Conservation (phyloP, 2,888 invertebrate genomes). For the Kuschelorhynchus macadamiae region DNA sequence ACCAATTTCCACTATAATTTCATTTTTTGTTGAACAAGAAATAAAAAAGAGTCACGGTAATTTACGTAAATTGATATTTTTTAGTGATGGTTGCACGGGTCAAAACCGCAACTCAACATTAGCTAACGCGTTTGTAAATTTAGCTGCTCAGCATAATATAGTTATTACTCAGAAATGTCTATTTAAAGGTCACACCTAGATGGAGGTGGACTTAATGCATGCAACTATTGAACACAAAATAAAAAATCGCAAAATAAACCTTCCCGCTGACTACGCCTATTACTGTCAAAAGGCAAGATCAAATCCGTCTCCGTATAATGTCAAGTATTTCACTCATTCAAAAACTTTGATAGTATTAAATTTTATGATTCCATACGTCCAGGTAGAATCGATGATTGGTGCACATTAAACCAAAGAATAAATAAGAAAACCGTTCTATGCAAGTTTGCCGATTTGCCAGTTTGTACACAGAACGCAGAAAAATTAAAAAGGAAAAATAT, state of each 20-base stretch:
- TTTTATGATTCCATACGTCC: constrained; percentile 10
- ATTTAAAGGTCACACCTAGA: constrained; percentile 14
- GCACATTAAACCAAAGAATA: neutral
- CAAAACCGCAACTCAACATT: too few relatives aligned
- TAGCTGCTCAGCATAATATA: constrained; percentile 10
- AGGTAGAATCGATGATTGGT: constrained; percentile 1
- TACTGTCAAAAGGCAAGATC: constrained; percentile 5
- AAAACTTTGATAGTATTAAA: neutral
- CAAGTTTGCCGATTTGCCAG: constrained; percentile 4
- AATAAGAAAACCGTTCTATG: constrained; percentile 1
- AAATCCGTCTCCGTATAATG: constrained; percentile 18
- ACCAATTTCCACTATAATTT: constrained; percentile 14
- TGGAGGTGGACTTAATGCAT: constrained; percentile 17
- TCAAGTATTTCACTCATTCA: constrained; percentile 10
- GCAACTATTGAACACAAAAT: constrained; percentile 8
- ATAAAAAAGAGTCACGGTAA: neutral
- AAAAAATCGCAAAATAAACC: constrained; percentile 16
- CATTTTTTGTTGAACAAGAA: too few relatives aligned
- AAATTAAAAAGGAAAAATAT: constrained; percentile 22
- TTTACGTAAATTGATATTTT: constrained; percentile 18
- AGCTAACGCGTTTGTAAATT: constrained; percentile 9
- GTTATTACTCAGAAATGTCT: constrained; percentile 10
- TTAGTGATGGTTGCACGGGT: constrained; percentile 6
- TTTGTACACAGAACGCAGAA: neutral
- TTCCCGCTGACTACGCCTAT: neutral